These are phyloP conservation scores for Ennomos quercinarius DNA, from an alignment of 2,888 invertebrate genomes.

Conservation along the genomic window DNA sequence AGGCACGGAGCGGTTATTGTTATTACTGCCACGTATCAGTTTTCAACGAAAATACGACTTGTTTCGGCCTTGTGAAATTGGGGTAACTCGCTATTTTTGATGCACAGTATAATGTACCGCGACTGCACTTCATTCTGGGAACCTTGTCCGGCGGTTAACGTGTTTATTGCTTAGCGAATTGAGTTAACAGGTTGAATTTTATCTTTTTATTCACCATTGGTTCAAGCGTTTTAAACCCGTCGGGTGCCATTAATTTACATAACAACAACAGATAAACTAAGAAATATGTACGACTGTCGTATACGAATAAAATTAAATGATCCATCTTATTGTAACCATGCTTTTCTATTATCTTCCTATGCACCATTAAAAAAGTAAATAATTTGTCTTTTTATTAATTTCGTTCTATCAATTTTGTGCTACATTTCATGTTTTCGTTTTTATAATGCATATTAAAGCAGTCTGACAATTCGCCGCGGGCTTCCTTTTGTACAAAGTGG, in stretches of 20 bases:
- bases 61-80: conserved; percentile 54
- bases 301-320: no score
- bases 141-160: conserved; percentile 1
- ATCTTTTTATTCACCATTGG: no score
- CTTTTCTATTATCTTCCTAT: no score
- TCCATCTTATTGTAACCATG: no score
- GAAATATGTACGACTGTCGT: no score
- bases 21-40: conserved; percentile 37
- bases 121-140: conserved; percentile 19
- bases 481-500: conserved; percentile 7
- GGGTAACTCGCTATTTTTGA: conserved; percentile 62
- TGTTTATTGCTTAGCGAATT: conserved; percentile 13
- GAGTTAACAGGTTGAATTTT: not conserved
- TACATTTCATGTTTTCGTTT: not conserved
- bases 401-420: no score
- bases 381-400: no score
- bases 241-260: no score
- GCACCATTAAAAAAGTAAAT: no score
- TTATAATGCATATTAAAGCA: not conserved
- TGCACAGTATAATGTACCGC: conserved; percentile 50
- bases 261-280: no score
- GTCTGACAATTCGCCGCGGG: not conserved
- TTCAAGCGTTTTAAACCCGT: no score
- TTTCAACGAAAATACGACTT: conserved; percentile 52
- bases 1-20: conserved; percentile 15